Evolutionary conservation across 2,797 vertebrate genomes (phyloP).

Genomic region (Poecile montanus): DNA sequence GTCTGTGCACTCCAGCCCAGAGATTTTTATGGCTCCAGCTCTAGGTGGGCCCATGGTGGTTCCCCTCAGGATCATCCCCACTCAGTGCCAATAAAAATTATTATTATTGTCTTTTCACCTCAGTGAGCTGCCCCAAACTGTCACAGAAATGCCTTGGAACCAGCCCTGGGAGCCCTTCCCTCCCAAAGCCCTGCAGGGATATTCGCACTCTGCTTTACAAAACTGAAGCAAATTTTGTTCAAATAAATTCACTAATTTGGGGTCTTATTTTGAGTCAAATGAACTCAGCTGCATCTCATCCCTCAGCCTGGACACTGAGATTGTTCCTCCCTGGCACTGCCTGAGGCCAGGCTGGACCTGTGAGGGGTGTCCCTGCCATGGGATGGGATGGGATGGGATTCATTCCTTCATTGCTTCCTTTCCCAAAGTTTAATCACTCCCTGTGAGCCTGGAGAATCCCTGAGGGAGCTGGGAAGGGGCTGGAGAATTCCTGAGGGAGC

Average conservation of each 20-base stretch:
- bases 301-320: not conserved
- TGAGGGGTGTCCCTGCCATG: not conserved
- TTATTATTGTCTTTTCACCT: not conserved
- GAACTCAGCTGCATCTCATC: not conserved
- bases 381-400: not conserved
- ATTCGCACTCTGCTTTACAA: not conserved
- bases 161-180: not conserved
- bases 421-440: not conserved
- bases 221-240: not conserved
- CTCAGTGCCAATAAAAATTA: not conserved
- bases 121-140: not conserved
- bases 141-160: not conserved
- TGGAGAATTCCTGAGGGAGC: not conserved
- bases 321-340: not conserved
- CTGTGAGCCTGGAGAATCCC: not conserved
- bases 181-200: not conserved
- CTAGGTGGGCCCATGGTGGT: fast-evolving
- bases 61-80: not conserved
- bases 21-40: not conserved
- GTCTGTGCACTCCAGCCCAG: not conserved
- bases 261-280: not conserved
- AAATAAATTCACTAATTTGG: not conserved
- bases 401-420: not conserved
- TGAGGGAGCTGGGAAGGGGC: not conserved
- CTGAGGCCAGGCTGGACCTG: not conserved